Base-by-base conservation (phyloP, 2,888 invertebrate species). In the Meteorus colon region DNA sequence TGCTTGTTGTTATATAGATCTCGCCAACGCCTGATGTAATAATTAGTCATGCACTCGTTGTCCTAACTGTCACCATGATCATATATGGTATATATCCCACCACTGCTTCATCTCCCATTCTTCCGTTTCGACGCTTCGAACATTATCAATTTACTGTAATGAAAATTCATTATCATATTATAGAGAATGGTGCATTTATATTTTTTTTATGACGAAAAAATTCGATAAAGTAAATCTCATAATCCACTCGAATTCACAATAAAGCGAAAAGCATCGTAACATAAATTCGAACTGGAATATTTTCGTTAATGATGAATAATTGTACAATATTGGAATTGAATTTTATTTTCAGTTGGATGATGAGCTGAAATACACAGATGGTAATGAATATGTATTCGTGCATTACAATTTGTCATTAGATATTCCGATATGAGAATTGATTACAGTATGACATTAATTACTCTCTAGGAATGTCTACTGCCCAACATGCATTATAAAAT, bases 1-100 rank as follows among this genome's bases (percentile, higher is more conserved):
- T 70, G 74, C 70, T 69, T 55, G 62, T 55, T 55, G 24, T 37
- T 48, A 55, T 55, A 55, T 24, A 55, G 14, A 66, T 41, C 27
- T 66, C 48, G 48, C 48, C 29, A 55, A 24, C n/a, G 37, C 67
- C 67, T 62, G 75, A 72, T 72, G 72, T 29, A 72, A 76, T 76
- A 72, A 76, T 76, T 76, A 76, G 75, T 76, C 60, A 76, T 72
- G 75, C 75, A 41, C 45, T 70, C 31, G 31, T 45, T 66, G 31
- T 66, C n/a, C 72, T 72, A 48, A 51, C 62, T 72, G 45, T 63
- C 63, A 63, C 72, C 19, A 19, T 55, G n/a, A 19, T 19, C 31
- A 55, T 19, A 5, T 19, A 19, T 8, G n/a, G 10, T 55, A 24
- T n/a, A 72, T 34, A 29, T n/a, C 16, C 63, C 63, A 45, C 41